Evolutionary conservation across 2,797 vertebrate species (phyloP).

Genomic region (Spondyliosoma cantharus): DNA sequence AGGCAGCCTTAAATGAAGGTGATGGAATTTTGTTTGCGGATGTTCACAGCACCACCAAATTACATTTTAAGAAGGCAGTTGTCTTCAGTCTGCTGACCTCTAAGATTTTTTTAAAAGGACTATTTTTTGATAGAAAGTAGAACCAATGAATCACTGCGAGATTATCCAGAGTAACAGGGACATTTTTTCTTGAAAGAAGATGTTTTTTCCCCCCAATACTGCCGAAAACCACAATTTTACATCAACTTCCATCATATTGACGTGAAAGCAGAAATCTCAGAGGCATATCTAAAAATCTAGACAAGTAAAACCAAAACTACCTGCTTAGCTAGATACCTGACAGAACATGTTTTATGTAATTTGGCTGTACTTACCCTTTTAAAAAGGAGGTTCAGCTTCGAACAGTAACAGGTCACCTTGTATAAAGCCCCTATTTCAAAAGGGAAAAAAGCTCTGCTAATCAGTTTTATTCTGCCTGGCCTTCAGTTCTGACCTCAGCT

Average conservation of each 20-base stretch:
- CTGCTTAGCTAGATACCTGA: neutral
- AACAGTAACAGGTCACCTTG: slow-evolving; percentile 16
- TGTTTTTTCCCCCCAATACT: too few relatives aligned
- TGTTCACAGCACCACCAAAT: neutral
- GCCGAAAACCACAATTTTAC: neutral
- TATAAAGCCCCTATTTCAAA: neutral
- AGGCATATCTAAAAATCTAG: neutral
- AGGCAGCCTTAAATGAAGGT: too few relatives aligned
- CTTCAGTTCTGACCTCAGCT: slow-evolving; percentile 26
- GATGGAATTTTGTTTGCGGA: too few relatives aligned
- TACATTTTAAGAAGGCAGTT: slow-evolving; percentile 1
- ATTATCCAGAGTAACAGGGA: neutral
- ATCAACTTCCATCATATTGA: neutral
- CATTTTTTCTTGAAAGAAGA: neutral
- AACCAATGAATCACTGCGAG: neutral
- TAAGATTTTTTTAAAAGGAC: neutral
- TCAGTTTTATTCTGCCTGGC: slow-evolving; percentile 1
- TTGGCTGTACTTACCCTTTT: neutral
- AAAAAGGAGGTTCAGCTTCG: neutral
- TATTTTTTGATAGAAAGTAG: neutral
- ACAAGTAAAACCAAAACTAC: slow-evolving; percentile 1
- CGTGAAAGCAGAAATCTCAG: neutral
- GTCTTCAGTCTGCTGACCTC: neutral
- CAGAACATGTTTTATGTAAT: neutral
- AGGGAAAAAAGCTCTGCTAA: neutral